phyloP scores from a whole-genome alignment of 1,140 invertebrate species.

The Aphis gossypii region DNA sequence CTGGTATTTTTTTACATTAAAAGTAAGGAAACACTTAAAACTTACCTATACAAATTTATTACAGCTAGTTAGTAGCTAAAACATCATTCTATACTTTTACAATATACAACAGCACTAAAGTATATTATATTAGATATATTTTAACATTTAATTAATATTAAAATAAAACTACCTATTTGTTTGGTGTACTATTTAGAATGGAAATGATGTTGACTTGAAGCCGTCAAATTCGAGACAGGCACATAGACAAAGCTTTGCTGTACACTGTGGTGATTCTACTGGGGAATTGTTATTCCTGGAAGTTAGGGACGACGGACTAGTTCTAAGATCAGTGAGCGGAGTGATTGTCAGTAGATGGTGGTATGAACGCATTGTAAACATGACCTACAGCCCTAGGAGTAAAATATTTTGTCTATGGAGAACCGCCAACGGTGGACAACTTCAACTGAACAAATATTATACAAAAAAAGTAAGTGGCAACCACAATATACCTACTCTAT shows the following conservation, averaged over 20 bases:
- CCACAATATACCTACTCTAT: neutral
- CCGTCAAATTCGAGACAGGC: slow-evolving; percentile 89
- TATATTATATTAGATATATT: neutral
- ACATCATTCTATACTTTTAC: neutral
- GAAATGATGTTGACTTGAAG: slow-evolving; percentile 96
- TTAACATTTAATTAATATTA: neutral
- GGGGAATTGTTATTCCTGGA: slow-evolving; percentile 96
- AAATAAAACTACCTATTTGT: neutral
- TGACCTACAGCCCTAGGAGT: slow-evolving; percentile 99
- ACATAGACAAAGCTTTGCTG: slow-evolving; percentile 97
- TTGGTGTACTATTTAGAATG: slow-evolving; percentile 71
- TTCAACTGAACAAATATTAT: slow-evolving; percentile 97
- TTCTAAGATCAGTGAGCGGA: slow-evolving; percentile 90
- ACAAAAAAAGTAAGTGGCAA: slow-evolving; percentile 86
- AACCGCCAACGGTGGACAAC: slow-evolving; percentile 81
- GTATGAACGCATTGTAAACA: slow-evolving; percentile 98
- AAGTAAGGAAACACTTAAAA: no score
- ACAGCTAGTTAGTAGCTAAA: no score
- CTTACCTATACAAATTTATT: no score
- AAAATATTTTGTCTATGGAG: slow-evolving; percentile 96
- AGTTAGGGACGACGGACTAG: slow-evolving; percentile 96
- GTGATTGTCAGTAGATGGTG: slow-evolving; percentile 98
- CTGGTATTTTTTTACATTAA: no score
- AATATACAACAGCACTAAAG: neutral
- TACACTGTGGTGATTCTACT: slow-evolving; percentile 91